These are phyloP conservation scores for Dorcus hopei DNA, from an alignment of 2,888 invertebrate species.

Conservation along the genomic window DNA sequence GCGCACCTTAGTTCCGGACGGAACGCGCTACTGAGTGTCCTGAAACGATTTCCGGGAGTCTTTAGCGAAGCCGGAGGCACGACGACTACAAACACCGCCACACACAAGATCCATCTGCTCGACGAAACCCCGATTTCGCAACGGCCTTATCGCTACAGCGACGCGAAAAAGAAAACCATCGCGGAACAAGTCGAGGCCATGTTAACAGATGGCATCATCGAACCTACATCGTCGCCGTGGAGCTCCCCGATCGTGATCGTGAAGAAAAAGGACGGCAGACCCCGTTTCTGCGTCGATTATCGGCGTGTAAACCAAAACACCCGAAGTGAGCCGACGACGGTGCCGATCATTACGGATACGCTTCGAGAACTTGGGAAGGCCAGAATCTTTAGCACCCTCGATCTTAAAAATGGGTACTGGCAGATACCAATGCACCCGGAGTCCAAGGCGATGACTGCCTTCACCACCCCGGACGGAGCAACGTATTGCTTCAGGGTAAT, in stretches of 20 bases:
- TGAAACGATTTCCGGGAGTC: not conserved
- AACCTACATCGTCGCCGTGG: conserved; percentile 21
- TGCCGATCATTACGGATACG: conserved; percentile 27
- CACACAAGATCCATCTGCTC: not conserved
- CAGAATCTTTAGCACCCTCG: conserved; percentile 32
- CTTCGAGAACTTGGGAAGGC: conserved; percentile 31
- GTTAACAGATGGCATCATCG: conserved; percentile 23
- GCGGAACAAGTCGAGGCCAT: conserved; percentile 23
- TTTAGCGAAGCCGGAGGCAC: not conserved
- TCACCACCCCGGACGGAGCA: conserved; percentile 31
- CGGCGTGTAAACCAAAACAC: conserved; percentile 22
- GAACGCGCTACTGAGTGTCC: no score
- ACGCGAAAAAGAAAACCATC: conserved; percentile 19
- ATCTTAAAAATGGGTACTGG: conserved; percentile 36
- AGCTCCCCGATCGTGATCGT: conserved; percentile 23
- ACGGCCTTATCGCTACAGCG: conserved; percentile 25
- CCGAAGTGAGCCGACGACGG: conserved; percentile 16
- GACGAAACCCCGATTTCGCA: conserved; percentile 14
- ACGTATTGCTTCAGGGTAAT: conserved; percentile 32
- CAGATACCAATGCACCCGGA: conserved; percentile 30
- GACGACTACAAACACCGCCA: not conserved
- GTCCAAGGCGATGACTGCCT: conserved; percentile 29
- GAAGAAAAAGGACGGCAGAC: conserved; percentile 24
- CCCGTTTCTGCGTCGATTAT: conserved; percentile 27
- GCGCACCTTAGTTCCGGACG: no score